Evolutionary conservation across 1,140 invertebrate species (phyloP).

Genomic region (Cryptotermes secundus): DNA sequence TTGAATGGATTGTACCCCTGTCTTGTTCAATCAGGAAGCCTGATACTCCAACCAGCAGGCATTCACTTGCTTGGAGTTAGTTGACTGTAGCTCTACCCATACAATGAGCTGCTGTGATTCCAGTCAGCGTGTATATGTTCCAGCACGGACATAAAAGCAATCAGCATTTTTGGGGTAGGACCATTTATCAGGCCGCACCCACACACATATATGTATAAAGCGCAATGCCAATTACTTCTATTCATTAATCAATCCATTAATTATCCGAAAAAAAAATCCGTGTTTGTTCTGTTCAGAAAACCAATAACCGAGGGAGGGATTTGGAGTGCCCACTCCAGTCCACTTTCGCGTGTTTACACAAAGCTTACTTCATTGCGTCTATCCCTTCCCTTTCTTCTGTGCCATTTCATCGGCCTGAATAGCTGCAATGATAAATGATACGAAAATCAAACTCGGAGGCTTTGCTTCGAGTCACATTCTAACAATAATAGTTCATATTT

Average conservation of each 20-base stretch:
- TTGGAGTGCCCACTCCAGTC: background rate
- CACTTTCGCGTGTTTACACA: background rate
- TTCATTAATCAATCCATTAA: slow-evolving; percentile 11
- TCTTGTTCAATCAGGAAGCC: too few relatives aligned
- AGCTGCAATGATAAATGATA: background rate
- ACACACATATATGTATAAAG: slow-evolving; percentile 5
- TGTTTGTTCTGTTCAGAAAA: slow-evolving; percentile 17
- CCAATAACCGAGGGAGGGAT: background rate
- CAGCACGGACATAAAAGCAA: background rate
- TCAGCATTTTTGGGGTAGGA: background rate
- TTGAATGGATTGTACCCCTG: too few relatives aligned
- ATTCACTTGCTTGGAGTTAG: background rate
- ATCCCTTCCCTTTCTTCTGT: background rate
- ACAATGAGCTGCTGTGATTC: background rate
- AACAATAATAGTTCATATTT: too few relatives aligned
- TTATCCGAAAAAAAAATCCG: slow-evolving; percentile 8
- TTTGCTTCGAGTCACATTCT: too few relatives aligned
- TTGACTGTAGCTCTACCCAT: background rate
- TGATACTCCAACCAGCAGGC: too few relatives aligned
- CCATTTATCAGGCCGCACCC: background rate
- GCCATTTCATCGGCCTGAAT: background rate
- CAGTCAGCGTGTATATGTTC: background rate
- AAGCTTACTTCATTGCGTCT: background rate
- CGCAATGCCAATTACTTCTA: slow-evolving; percentile 6
- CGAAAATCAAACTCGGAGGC: background rate